Conservation (phyloP, 2,113 vertebrate species). For the Dasypus novemcinctus region DNA sequence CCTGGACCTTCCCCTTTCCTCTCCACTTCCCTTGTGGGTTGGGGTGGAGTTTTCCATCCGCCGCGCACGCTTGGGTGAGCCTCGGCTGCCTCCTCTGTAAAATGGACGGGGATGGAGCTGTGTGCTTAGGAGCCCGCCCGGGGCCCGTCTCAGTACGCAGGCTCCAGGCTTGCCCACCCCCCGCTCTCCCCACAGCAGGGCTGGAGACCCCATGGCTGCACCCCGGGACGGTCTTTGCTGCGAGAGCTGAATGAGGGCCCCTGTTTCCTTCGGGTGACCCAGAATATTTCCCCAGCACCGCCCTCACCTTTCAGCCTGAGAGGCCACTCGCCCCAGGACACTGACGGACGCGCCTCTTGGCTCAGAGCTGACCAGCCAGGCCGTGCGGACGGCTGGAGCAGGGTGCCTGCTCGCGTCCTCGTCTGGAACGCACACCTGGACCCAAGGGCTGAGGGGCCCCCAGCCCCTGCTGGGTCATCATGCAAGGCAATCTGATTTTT, state of each 20-base stretch:
- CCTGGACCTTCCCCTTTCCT: not conserved
- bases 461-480: not conserved
- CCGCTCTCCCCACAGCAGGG: not conserved
- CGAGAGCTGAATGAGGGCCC: not conserved
- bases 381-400: not conserved
- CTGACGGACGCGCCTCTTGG: not conserved
- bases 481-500: not conserved
- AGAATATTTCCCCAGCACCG: not conserved
- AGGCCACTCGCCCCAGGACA: not conserved
- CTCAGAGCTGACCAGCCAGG: not conserved
- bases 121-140: not conserved
- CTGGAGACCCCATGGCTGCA: not conserved
- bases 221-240: not conserved
- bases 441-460: not conserved
- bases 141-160: not conserved
- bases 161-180: not conserved
- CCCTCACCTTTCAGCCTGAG: not conserved
- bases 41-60: not conserved
- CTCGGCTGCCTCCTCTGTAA: not conserved
- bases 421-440: not conserved
- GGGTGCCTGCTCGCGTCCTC: not conserved
- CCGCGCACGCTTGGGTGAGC: not conserved
- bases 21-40: not conserved
- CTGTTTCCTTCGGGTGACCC: not conserved
- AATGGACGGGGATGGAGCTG: not conserved